A percentile compares a stretch with the other conserved stretches of the same genome.
Evolutionary conservation across 2,797 vertebrate genomes (phyloP).

Genomic region (Buceros bicornis): DNA sequence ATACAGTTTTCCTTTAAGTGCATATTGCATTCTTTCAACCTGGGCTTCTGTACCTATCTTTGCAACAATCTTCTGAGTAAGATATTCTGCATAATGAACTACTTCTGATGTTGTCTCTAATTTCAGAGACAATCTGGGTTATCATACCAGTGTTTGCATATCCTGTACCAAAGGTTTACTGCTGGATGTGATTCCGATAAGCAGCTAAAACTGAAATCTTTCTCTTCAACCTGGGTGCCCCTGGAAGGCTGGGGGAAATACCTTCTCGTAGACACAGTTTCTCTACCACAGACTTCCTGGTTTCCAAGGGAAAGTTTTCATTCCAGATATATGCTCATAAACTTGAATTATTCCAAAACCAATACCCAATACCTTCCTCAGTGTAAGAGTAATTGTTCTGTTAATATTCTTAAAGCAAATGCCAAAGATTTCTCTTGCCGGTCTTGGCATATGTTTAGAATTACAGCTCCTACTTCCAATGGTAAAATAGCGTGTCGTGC

Average conservation of each 20-base stretch:
- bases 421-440: constrained; percentile 13
- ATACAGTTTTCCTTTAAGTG: neutral
- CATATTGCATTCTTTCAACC: neutral
- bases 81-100: neutral
- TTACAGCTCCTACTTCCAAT: neutral
- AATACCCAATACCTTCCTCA: neutral
- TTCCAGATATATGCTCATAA: neutral
- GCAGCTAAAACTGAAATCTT: neutral
- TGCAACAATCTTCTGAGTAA: neutral
- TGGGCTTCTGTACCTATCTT: neutral
- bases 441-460: neutral
- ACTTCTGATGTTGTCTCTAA: constrained; percentile 12
- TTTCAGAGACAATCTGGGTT: constrained; percentile 21
- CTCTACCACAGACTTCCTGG: neutral
- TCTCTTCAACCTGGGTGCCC: neutral
- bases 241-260: neutral
- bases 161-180: neutral
- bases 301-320: constrained; percentile 3
- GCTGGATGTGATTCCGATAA: neutral
- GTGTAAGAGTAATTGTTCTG: constrained; percentile 5
- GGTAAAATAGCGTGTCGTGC: neutral
- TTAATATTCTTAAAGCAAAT: constrained; percentile 42
- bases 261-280: neutral
- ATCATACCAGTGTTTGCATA: neutral
- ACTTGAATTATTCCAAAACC: constrained; percentile 20